Base-by-base conservation (phyloP, 2,888 invertebrate genomes). In the Palloptera scutellata region DNA sequence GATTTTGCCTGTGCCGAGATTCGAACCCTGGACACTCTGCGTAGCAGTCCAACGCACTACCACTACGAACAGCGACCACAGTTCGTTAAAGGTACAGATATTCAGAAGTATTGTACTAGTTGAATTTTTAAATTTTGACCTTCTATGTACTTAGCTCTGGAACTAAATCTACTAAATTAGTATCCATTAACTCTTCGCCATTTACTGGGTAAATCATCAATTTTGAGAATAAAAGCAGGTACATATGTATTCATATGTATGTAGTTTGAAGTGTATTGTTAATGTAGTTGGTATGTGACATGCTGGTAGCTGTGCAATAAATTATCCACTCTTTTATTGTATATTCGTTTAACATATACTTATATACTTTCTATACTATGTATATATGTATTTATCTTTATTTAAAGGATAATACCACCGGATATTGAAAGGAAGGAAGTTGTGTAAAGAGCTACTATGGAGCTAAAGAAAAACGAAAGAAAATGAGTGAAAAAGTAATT, bases 301-400 rank as follows among this genome's bases (percentile, higher is more conserved):
- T 19, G 58, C 58, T 51, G 52, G 40, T 43, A 48, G 51, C 45
- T 41, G 45, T 51, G 42, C 58, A 51, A 58, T 64, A 57, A 58
- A 64, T 64, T 64, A 51, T 64, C 48, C 15, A 58, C 13, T 17
- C 30, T 64, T 64, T 51, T 59, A 64, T 64, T 59, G 51, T 64
- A 58, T 40, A 58, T 51, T 58, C 41, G n/a, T 52, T 12, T 15
- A 48, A 55, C 45, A 63, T 40, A 48, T 51, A 13, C 12, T n/a
- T 13, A 45, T 13, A 13, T 45, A 45, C 19, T 13, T 4, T 12
- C 11, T 13, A 40, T 13, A 48, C 20, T 51, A n/a, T 51, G 20
- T 40, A 19, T 4, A 61, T n/a, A 40, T 13, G 20, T 20, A 59
- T 48, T 63, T 63, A 63, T 63, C 63, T 63, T 55, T 55, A 52